Percentiles rank a stretch among this genome's conserved stretches.
These are phyloP conservation scores for Tanytarsus gracilentus DNA, from an alignment of 2,888 invertebrate genomes.

Conservation along the genomic window DNA sequence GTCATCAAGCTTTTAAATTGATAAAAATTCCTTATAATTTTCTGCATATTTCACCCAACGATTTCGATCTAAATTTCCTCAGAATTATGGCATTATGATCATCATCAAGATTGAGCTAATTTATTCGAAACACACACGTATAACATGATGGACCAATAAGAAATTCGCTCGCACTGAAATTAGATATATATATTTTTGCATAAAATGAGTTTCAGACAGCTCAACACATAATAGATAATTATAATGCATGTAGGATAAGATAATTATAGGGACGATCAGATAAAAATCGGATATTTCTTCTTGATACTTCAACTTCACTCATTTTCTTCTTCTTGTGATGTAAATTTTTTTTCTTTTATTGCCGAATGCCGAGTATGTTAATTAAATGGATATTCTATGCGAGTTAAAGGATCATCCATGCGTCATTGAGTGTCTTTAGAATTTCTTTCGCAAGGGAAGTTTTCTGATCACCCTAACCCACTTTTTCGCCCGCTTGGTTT, in stretches of 20 bases:
- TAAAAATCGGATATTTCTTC: background rate
- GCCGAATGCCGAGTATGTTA: background rate
- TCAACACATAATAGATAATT: conserved; percentile 25
- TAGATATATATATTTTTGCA: conserved; percentile 11
- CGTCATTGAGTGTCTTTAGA: background rate
- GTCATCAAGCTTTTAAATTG: too few relatives aligned
- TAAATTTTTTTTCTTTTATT: background rate
- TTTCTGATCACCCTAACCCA: too few relatives aligned
- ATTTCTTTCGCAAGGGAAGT: too few relatives aligned
- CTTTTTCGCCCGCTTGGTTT: background rate
- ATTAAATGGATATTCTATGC: background rate
- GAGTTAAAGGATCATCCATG: background rate
- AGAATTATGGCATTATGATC: background rate
- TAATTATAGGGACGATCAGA: conserved; percentile 25
- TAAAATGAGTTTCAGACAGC: conserved; percentile 8
- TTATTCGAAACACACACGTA: conserved; percentile 11
- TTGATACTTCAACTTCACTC: background rate
- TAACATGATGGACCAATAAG: background rate
- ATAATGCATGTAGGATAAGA: conserved; percentile 18
- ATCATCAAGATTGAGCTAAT: conserved; percentile 12
- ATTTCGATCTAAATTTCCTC: too few relatives aligned
- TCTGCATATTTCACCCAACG: too few relatives aligned
- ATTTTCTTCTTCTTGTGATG: background rate
- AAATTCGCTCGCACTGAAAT: conserved; percentile 25
- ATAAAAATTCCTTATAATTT: too few relatives aligned